These are phyloP conservation scores for Pocillopora grandis DNA, from an alignment of 92 coral and sea anemone genomes.

Conservation along the genomic window DNA sequence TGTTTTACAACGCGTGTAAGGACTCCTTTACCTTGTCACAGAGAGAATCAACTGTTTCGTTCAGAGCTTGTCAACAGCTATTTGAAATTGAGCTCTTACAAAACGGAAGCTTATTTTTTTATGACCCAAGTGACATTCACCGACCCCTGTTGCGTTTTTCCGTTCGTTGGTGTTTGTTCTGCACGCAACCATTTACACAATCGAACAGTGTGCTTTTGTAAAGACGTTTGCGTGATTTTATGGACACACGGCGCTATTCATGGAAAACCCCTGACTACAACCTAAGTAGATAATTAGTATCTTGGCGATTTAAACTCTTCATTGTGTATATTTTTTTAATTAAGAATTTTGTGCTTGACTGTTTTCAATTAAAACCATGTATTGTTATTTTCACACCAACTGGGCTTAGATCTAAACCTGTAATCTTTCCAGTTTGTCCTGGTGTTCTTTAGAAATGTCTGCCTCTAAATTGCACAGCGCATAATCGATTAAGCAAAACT, in stretches of 20 bases:
- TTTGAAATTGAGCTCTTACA: background rate
- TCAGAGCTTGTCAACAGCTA: background rate
- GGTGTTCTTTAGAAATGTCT: background rate
- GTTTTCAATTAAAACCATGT: background rate
- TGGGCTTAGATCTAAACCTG: background rate
- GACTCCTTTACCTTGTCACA: background rate
- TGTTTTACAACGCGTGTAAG: background rate
- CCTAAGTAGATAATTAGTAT: background rate
- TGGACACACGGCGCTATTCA: background rate
- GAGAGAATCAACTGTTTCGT: constrained; percentile 19
- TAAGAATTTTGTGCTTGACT: background rate
- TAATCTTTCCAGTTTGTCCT: background rate
- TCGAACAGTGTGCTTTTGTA: constrained; percentile 16
- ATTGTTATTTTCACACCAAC: background rate
- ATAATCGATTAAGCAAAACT: background rate
- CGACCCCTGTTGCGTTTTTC: constrained; percentile 24
- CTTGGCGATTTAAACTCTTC: background rate
- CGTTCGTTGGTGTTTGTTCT: background rate
- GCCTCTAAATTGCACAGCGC: background rate
- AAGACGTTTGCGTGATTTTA: constrained; percentile 22
- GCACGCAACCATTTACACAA: constrained; percentile 25
- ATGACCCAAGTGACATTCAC: background rate
- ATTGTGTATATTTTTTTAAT: constrained; percentile 18
- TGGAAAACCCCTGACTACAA: background rate
- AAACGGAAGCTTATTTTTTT: constrained; percentile 14